These are phyloP conservation scores for Parazoanthus swiftii DNA, from an alignment of 92 coral and sea anemone genomes.

Conservation along the genomic window DNA sequence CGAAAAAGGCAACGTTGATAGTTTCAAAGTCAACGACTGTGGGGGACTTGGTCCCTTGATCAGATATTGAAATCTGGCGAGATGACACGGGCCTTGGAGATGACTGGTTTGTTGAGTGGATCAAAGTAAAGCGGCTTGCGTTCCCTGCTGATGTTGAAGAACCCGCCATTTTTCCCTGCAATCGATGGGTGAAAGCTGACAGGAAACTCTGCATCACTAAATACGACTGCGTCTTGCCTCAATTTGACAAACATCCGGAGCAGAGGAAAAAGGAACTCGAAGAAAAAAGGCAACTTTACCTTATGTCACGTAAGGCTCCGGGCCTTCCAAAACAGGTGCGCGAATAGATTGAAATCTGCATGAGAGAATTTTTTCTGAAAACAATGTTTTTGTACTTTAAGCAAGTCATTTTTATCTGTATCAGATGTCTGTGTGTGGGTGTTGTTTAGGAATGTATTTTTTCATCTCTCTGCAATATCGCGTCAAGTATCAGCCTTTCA, in stretches of 20 bases:
- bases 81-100: conserved; percentile 90
- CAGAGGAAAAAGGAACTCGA: conserved; percentile 81
- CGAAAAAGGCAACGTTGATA: conserved; percentile 94
- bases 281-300: conserved; percentile 77
- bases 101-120: conserved; percentile 96
- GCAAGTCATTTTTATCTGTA: no score
- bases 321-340: conserved; percentile 97
- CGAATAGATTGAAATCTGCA: not conserved
- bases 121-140: conserved; percentile 68
- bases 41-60: conserved; percentile 74
- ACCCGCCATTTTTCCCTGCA: conserved; percentile 79
- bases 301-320: conserved; percentile 82
- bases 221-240: conserved; percentile 91
- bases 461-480: no score
- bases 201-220: conserved; percentile 72
- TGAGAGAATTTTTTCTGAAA: conserved; percentile 14
- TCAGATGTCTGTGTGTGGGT: no score
- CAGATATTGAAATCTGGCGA: conserved; percentile 89
- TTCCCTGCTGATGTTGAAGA: conserved; percentile 50
- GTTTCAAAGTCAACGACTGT: conserved; percentile 78
- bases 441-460: no score
- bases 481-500: no score
- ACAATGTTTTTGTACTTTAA: not conserved
- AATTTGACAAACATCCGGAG: conserved; percentile 79
- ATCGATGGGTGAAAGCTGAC: conserved; percentile 93